These are phyloP conservation scores for Tympanuchus pallidicinctus DNA, from an alignment of 2,113 vertebrate genomes.

Conservation along the genomic window DNA sequence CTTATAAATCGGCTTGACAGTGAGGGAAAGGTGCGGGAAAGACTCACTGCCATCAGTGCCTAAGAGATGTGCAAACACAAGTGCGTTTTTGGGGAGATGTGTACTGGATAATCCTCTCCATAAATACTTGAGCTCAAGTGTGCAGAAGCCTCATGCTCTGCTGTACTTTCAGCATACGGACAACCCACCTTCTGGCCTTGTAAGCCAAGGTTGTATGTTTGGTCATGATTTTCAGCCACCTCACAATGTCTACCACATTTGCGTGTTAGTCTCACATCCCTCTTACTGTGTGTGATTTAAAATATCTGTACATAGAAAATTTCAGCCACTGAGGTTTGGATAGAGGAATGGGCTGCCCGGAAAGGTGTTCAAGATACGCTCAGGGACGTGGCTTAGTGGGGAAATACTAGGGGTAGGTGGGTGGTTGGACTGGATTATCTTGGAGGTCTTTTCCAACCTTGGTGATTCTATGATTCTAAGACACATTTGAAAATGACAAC, in stretches of 20 bases:
- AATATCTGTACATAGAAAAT: neutral
- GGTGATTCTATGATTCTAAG: neutral
- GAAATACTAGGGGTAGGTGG: too few species aligned
- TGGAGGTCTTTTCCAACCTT: too few species aligned
- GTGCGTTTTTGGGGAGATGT: neutral
- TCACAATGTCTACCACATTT: neutral
- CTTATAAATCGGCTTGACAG: neutral
- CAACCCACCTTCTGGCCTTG: neutral
- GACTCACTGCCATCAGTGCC: neutral
- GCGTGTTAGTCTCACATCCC: fast-evolving
- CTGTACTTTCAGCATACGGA: neutral
- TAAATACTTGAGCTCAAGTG: fast-evolving
- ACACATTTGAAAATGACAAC: neutral
- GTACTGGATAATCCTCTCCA: neutral
- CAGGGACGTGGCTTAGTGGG: too few species aligned
- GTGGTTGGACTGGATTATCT: too few species aligned
- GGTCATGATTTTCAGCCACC: neutral
- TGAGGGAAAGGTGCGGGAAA: neutral
- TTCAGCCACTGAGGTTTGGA: neutral
- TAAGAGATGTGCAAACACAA: neutral
- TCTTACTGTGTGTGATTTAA: neutral
- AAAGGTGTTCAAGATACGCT: too few species aligned
- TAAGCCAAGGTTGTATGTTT: neutral
- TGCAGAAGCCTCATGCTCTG: neutral
- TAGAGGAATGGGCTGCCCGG: neutral